Evolutionary conservation across 2,888 invertebrate genomes (phyloP).

Genomic region (Gisinianus flammeolus): DNA sequence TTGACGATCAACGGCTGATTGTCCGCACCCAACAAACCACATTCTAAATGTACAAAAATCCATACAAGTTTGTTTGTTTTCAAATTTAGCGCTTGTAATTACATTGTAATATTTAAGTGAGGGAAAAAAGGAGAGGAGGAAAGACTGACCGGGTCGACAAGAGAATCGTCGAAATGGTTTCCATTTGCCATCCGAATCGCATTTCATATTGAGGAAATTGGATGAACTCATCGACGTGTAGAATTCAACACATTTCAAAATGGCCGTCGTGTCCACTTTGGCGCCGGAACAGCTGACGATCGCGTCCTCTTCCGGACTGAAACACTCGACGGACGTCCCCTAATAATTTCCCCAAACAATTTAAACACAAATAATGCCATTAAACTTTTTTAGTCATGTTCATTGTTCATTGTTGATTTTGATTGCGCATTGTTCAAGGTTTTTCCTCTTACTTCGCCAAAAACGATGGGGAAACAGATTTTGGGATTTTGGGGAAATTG

Average conservation of each 20-base stretch:
- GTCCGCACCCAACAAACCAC: slow-evolving; percentile 21
- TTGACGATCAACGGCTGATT: not conserved
- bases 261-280: not conserved
- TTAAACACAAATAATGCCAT: too few species aligned
- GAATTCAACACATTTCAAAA: slow-evolving; percentile 9
- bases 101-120: too few species aligned
- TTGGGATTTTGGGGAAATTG: not conserved
- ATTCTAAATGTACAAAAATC: slow-evolving; percentile 8
- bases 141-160: slow-evolving; percentile 24
- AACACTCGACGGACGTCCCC: slow-evolving; percentile 4
- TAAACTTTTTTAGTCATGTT: too few species aligned
- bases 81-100: too few species aligned
- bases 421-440: too few species aligned
- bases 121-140: too few species aligned
- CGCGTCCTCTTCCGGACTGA: too few species aligned
- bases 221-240: not conserved
- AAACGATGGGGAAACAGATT: not conserved
- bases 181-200: slow-evolving; percentile 28
- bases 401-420: too few species aligned
- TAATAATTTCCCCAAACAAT: too few species aligned
- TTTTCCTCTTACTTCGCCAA: not conserved
- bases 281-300: too few species aligned
- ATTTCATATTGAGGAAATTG: slow-evolving; percentile 18
- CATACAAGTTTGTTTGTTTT: too few species aligned
- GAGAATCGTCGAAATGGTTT: slow-evolving; percentile 27